phyloP scores from a whole-genome alignment of 2,113 vertebrate genomes.

The Melanostigma gelatinosum region DNA sequence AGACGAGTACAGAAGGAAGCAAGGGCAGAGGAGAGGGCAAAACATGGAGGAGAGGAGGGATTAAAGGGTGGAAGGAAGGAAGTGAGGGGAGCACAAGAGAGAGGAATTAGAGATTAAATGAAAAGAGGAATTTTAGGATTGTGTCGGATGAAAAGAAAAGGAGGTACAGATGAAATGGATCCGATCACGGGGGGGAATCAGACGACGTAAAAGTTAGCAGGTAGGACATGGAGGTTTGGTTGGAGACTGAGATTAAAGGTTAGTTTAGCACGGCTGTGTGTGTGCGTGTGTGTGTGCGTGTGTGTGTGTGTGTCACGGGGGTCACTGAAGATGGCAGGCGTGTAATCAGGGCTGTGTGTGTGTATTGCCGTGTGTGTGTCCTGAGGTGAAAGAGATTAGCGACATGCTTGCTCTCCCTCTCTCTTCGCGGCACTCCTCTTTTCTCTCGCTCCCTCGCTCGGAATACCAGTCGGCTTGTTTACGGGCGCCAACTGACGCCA shows the following conservation, averaged over 20 bases:
- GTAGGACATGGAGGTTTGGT: background rate
- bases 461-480: conserved; percentile 68
- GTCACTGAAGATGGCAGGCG: conserved; percentile 69
- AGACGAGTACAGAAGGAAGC: conserved; percentile 7
- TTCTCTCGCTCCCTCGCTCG: conserved; percentile 53
- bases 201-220: background rate
- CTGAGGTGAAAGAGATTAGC: conserved; percentile 71
- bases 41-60: conserved; percentile 51
- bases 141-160: conserved; percentile 16
- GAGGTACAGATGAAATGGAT: conserved; percentile 25
- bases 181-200: background rate
- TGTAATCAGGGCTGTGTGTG: conserved; percentile 64
- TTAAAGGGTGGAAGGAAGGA: conserved; percentile 53
- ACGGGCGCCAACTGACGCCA: conserved; percentile 67
- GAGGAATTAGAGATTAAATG: conserved; percentile 55
- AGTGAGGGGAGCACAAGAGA: conserved; percentile 24
- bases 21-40: background rate
- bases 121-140: conserved; percentile 40
- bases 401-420: conserved; percentile 44
- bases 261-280: conserved; percentile 4
- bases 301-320: conserved; percentile 27
- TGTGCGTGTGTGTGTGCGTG: no score
- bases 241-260: conserved; percentile 6
- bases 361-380: conserved; percentile 51
- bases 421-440: conserved; percentile 49